Evolutionary conservation across 2,797 vertebrate genomes (phyloP), one percentile per base, ranked within the genome.

Genomic region (Serranus cabrilla): DNA sequence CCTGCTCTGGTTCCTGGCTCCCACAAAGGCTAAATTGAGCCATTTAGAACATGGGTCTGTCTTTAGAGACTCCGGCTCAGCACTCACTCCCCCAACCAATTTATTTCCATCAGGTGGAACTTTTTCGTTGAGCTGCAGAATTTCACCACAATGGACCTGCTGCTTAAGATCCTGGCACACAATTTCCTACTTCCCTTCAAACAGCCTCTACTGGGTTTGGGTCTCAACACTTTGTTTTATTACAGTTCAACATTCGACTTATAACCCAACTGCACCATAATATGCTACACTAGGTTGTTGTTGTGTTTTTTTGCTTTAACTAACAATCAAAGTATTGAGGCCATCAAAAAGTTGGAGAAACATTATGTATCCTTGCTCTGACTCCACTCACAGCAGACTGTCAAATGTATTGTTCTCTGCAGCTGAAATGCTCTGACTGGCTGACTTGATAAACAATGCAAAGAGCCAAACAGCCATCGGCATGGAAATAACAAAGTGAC

Each of bases 21-120:
- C 71, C 69, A 87, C 90, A 87, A 92, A 91, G 91, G 89, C 90
- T 92, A 94, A 95, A 96, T 92, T 94, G 94, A 96, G 91, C 91
- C 93, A 93, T 94, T 96, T 93, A 93, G 91, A 94, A 94, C 85
- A 91, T 20, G 76, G 63, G 65, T 77, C 78, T 77, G 89, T 86
- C 90, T 92, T 91, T 84, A 85, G 92, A 91, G 89, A 91, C 90
- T 84, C 76, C 23, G 47, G 68, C 84, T 87, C 82, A 77, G 82
- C 71, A 72, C 81, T 20, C 83, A 82, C 85, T 90, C 89, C 91
- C 70, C 64, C 62, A 72, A 81, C 83, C 90, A 88, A 93, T 94
- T 87, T 89, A 86, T 94, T 92, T 91, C 93, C 90, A 93, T 94
- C 93, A 94, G 85, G 71, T 80, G 71, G 70, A 87, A 87, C 89